These are phyloP conservation scores for Lepilemur ruficaudatus DNA, from an alignment of 2,797 vertebrate species.

Conservation along the genomic window DNA sequence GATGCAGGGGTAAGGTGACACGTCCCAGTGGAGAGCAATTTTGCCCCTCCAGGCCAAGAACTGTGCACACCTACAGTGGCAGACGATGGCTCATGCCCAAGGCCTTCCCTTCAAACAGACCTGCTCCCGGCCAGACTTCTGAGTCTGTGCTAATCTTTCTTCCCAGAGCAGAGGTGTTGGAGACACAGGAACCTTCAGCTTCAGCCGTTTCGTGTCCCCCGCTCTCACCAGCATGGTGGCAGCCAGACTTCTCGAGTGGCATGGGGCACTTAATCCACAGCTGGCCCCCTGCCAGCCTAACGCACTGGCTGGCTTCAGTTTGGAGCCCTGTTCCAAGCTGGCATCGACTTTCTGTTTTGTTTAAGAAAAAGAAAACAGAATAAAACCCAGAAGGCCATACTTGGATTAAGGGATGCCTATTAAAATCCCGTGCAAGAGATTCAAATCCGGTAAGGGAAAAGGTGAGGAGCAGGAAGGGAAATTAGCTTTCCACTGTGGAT, in stretches of 20 bases:
- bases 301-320: constrained; percentile 76
- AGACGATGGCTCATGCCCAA: rapidly evolving
- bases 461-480: neutral
- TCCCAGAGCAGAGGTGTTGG: neutral
- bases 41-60: neutral
- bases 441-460: constrained; percentile 51
- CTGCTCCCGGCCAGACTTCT: neutral
- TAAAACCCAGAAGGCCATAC: constrained; percentile 67
- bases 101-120: neutral
- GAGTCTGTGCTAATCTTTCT: neutral
- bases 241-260: constrained; percentile 67
- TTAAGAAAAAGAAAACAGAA: constrained; percentile 68
- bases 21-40: neutral
- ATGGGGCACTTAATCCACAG: constrained; percentile 64
- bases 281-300: constrained; percentile 77
- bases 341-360: constrained; percentile 70
- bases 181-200: neutral
- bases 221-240: neutral
- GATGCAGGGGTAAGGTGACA: neutral
- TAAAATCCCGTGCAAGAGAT: constrained; percentile 72
- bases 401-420: constrained; percentile 66
- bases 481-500: neutral
- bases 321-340: constrained; percentile 69
- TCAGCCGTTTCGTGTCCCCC: neutral
- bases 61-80: neutral